These are phyloP conservation scores for Kryptopterus vitreolus DNA, from an alignment of 2,797 vertebrate genomes.

Conservation along the genomic window DNA sequence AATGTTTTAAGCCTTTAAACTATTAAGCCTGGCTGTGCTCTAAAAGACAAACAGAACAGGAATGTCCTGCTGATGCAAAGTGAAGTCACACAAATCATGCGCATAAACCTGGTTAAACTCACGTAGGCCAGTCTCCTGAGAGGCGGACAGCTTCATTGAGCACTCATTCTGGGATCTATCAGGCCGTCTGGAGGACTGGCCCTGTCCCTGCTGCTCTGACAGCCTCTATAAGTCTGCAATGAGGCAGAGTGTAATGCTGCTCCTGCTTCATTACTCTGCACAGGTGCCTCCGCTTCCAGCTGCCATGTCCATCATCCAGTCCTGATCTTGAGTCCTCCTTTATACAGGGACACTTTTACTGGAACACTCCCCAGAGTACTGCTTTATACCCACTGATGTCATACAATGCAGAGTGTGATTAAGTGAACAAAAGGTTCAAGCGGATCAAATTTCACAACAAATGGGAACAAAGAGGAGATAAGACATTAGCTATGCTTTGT, in stretches of 20 bases:
- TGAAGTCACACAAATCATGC: slow-evolving; percentile 53
- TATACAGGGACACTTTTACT: slow-evolving; percentile 50
- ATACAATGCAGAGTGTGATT: slow-evolving; percentile 46
- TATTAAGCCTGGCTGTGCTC: slow-evolving; percentile 22
- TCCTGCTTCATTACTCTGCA: slow-evolving; percentile 57
- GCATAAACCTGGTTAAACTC: slow-evolving; percentile 54
- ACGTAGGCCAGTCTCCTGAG: slow-evolving; percentile 42
- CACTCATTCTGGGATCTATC: slow-evolving; percentile 68
- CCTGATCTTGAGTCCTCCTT: slow-evolving; percentile 41
- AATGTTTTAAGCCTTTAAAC: slow-evolving; percentile 17
- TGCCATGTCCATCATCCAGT: slow-evolving; percentile 44
- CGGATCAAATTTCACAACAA: slow-evolving; percentile 52
- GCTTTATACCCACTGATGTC: slow-evolving; percentile 43
- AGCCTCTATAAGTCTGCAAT: slow-evolving; percentile 71
- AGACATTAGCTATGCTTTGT: slow-evolving; percentile 2
- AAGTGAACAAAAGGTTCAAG: slow-evolving; percentile 48
- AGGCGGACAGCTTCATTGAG: slow-evolving; percentile 53
- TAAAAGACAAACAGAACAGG: slow-evolving; percentile 35
- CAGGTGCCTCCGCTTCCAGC: slow-evolving; percentile 57
- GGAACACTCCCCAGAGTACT: slow-evolving; percentile 48
- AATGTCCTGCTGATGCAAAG: slow-evolving; percentile 45
- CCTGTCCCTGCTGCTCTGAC: slow-evolving; percentile 67
- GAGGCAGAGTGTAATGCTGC: slow-evolving; percentile 44
- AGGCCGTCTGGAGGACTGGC: slow-evolving; percentile 61
- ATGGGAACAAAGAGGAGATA: slow-evolving; percentile 39